Conservation (phyloP, 2,797 vertebrate species). For the Rhinichthys osculus region DNA sequence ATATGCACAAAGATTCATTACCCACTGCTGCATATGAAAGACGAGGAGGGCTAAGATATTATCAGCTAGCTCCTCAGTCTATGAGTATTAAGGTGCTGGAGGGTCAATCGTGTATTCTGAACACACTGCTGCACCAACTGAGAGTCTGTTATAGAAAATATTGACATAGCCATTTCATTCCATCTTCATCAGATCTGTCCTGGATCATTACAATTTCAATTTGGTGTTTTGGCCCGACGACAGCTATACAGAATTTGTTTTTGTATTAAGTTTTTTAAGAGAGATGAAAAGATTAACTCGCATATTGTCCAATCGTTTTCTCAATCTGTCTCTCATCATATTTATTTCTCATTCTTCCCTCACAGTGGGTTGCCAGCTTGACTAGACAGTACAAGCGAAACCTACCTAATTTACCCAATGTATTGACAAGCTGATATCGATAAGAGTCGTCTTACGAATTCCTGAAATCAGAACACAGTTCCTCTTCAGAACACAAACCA, state of each 20-base stretch:
- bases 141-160: constrained; percentile 77
- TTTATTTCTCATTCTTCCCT: constrained; percentile 63
- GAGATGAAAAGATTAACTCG: constrained; percentile 63
- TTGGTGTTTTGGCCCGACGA: constrained; percentile 71
- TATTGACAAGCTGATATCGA: constrained; percentile 65
- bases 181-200: constrained; percentile 73
- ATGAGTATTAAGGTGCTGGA: constrained; percentile 14
- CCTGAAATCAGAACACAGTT: background rate
- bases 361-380: constrained; percentile 96
- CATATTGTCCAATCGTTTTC: constrained; percentile 52
- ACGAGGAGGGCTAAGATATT: constrained; percentile 19
- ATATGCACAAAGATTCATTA: constrained; percentile 7
- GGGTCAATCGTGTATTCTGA: constrained; percentile 48
- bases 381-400: constrained; percentile 86
- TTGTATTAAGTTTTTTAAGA: constrained; percentile 67
- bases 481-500: constrained; percentile 23
- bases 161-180: constrained; percentile 79
- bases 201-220: constrained; percentile 76
- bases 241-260: constrained; percentile 75
- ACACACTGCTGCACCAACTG: constrained; percentile 70
- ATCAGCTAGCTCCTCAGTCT: constrained; percentile 33
- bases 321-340: constrained; percentile 79
- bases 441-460: constrained; percentile 46
- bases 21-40: background rate
- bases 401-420: constrained; percentile 51